A percentile compares a stretch with the other conserved stretches of the same genome.
These are phyloP conservation scores for Scrobipalpa costella DNA, from an alignment of 2,888 invertebrate genomes.

Conservation along the genomic window DNA sequence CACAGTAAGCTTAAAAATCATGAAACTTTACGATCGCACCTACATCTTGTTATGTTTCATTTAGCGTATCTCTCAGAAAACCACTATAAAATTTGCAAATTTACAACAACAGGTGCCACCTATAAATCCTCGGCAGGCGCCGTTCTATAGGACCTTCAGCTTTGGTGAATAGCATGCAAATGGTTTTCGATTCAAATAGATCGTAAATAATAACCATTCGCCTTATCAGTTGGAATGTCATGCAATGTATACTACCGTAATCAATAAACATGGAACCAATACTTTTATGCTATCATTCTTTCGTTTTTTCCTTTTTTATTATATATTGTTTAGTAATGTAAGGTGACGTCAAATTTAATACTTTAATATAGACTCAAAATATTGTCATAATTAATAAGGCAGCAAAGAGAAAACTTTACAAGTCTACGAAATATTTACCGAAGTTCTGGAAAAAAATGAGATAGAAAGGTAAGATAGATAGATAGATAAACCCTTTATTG, in stretches of 20 bases:
- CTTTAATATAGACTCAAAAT: too few relatives aligned
- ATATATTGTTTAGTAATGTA: too few relatives aligned
- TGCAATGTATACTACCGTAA: not conserved
- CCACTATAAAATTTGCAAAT: constrained; percentile 1
- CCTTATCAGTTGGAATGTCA: not conserved
- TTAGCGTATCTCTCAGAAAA: not conserved
- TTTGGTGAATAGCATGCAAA: constrained; percentile 19
- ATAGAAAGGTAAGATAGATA: too few relatives aligned
- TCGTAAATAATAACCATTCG: constrained; percentile 6
- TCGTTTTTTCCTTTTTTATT: too few relatives aligned
- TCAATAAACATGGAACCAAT: constrained; percentile 2
- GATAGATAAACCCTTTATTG: too few relatives aligned
- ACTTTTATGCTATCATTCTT: not conserved
- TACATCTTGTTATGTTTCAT: not conserved
- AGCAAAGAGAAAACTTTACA: too few relatives aligned
- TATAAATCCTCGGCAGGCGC: constrained; percentile 8
- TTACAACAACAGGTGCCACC: constrained; percentile 24
- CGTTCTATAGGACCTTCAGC: not conserved
- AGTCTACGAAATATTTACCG: too few relatives aligned
- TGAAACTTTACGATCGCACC: too few relatives aligned
- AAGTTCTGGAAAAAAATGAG: too few relatives aligned
- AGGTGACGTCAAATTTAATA: too few relatives aligned
- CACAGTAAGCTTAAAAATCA: too few relatives aligned
- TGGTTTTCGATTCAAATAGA: constrained; percentile 4
- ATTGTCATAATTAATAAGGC: too few relatives aligned